Evolutionary conservation across 2,888 invertebrate species (phyloP).

Genomic region (Drosophila infuscata): DNA sequence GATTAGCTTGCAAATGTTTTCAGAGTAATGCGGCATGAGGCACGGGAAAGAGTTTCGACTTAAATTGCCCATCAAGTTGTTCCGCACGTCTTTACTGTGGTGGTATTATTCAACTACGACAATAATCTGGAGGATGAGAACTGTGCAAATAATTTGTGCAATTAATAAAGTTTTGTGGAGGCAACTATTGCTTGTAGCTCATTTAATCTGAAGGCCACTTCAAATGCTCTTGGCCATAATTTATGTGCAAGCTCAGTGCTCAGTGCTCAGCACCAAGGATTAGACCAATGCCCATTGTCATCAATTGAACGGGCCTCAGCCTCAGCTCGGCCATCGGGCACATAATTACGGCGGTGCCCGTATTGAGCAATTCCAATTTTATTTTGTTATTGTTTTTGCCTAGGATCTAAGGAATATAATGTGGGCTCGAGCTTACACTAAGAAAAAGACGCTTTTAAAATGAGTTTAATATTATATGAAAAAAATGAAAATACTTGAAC

Average conservation of each 20-base stretch:
- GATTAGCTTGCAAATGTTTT: slow-evolving; percentile 58
- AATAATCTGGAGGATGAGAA: slow-evolving; percentile 9
- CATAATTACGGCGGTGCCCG: slow-evolving; percentile 44
- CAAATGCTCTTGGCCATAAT: slow-evolving; percentile 41
- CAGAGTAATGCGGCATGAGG: neutral
- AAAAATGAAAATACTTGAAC: no score
- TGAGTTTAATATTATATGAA: neutral
- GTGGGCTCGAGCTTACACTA: slow-evolving; percentile 1
- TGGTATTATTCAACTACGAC: slow-evolving; percentile 12
- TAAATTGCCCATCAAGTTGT: slow-evolving; percentile 35
- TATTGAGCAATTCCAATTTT: slow-evolving; percentile 9
- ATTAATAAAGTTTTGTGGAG: slow-evolving; percentile 70
- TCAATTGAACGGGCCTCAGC: slow-evolving; percentile 34
- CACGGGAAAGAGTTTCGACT: slow-evolving; percentile 37
- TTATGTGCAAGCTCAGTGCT: slow-evolving; percentile 34
- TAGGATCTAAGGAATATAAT: slow-evolving; percentile 28
- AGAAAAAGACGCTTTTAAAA: neutral
- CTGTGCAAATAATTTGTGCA: slow-evolving; percentile 64
- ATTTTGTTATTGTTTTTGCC: slow-evolving; percentile 15
- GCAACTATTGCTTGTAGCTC: slow-evolving; percentile 58
- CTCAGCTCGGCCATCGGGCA: slow-evolving; percentile 14
- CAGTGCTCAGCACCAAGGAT: slow-evolving; percentile 23
- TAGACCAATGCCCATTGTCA: slow-evolving; percentile 56
- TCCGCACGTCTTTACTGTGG: slow-evolving; percentile 35
- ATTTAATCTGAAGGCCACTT: slow-evolving; percentile 62